Conservation (phyloP, 1,140 invertebrate species). For the Sycophila sp. region DNA sequence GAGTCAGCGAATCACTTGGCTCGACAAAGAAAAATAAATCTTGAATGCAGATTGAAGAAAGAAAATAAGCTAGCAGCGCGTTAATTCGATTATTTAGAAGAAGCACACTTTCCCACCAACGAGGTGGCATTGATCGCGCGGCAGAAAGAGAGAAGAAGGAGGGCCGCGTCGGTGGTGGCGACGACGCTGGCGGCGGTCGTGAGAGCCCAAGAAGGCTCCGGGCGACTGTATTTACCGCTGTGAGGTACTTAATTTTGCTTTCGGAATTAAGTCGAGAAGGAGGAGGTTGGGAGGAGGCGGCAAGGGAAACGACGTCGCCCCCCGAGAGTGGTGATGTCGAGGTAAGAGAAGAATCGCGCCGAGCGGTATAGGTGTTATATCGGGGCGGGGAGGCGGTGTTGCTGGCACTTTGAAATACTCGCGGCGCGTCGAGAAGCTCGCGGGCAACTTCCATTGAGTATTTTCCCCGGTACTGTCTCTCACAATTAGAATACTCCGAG, state of each 20-base stretch:
- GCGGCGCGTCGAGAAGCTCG: conserved; percentile 37
- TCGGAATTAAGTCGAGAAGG: conserved; percentile 57
- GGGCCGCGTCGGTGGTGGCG: no score
- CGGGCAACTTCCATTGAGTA: conserved; percentile 60
- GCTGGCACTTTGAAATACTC: conserved; percentile 59
- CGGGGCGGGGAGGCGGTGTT: conserved; percentile 48
- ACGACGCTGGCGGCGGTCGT: no score
- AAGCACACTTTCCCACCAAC: not conserved
- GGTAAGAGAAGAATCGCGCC: conserved; percentile 27
- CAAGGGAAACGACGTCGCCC: conserved; percentile 6
- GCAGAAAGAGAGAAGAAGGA: not conserved
- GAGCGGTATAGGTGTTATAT: conserved; percentile 47
- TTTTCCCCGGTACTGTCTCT: conserved; percentile 63
- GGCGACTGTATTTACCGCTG: conserved; percentile 55
- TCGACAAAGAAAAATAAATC: no score
- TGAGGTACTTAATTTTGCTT: conserved; percentile 63
- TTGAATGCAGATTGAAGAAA: no score
- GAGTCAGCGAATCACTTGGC: no score
- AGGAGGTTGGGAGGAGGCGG: conserved; percentile 2
- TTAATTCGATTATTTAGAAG: conserved; percentile 12
- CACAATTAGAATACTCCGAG: conserved; percentile 63
- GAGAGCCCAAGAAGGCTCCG: not conserved
- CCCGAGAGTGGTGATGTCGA: conserved; percentile 21
- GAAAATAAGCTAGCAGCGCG: not conserved
- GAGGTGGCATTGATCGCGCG: conserved; percentile 13